Evolutionary conservation across 2,888 invertebrate species (phyloP).

Genomic region (Caenorhabditis wallacei): DNA sequence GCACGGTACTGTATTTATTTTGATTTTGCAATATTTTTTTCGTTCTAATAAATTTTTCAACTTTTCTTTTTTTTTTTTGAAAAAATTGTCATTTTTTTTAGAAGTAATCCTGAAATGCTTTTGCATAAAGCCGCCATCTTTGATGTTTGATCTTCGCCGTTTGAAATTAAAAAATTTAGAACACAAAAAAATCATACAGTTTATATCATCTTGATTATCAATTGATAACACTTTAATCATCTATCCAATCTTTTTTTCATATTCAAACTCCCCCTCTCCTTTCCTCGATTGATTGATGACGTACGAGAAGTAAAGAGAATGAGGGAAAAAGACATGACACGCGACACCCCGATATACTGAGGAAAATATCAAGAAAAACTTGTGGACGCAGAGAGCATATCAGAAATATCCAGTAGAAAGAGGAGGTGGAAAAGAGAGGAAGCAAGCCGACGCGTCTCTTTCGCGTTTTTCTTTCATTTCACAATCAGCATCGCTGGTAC

Average conservation of each 20-base stretch:
- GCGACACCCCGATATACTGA: slow-evolving; percentile 27
- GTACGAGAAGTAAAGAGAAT: slow-evolving; percentile 5
- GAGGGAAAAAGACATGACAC: slow-evolving; percentile 25
- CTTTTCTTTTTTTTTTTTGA: too few species aligned
- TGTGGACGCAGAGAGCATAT: slow-evolving; percentile 27
- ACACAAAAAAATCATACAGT: neutral
- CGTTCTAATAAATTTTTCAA: too few species aligned
- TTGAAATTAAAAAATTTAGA: too few species aligned
- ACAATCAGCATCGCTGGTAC: slow-evolving; percentile 29
- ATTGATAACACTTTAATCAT: neutral
- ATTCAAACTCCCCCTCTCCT: slow-evolving; percentile 9
- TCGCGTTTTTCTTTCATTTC: slow-evolving; percentile 14
- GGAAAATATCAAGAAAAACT: slow-evolving; percentile 14
- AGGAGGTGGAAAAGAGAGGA: slow-evolving; percentile 22
- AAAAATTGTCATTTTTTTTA: too few species aligned
- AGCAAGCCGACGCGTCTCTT: slow-evolving; percentile 9
- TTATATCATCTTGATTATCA: neutral
- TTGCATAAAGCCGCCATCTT: too few species aligned
- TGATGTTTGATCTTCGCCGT: too few species aligned
- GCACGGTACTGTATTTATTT: too few species aligned
- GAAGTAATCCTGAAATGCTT: too few species aligned
- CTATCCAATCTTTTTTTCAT: neutral
- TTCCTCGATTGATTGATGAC: slow-evolving; percentile 21
- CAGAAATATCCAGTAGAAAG: neutral
- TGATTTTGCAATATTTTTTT: too few species aligned